A percentile compares a stretch with the other conserved stretches of the same genome.
Evolutionary conservation across 2,797 vertebrate species (phyloP).

Genomic region (Hyperoplus immaculatus): DNA sequence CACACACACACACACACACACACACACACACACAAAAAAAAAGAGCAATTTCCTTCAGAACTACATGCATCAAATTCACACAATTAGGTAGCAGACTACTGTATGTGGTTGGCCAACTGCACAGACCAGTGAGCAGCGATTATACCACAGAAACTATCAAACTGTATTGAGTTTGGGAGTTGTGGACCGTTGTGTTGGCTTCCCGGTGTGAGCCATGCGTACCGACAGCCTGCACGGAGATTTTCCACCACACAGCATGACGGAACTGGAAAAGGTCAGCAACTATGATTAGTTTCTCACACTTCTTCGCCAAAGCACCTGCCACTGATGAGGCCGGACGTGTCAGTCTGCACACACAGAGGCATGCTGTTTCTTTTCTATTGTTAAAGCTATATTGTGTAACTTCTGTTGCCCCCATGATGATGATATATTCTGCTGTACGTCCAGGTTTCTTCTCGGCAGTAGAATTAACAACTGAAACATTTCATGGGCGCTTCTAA

Average conservation of each 20-base stretch:
- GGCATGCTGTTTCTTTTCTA: conserved; percentile 20
- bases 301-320: conserved; percentile 64
- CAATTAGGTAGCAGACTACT: conserved; percentile 14
- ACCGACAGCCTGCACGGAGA: conserved; percentile 61
- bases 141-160: conserved; percentile 1
- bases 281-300: conserved; percentile 74
- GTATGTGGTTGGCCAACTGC: conserved; percentile 19
- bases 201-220: conserved; percentile 37
- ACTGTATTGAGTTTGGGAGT: conserved; percentile 16
- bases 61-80: conserved; percentile 1
- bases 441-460: too few species aligned
- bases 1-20: neutral
- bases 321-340: conserved; percentile 50
- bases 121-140: conserved; percentile 17
- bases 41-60: neutral
- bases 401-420: too few species aligned
- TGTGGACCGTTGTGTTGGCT: conserved; percentile 21
- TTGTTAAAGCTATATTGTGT: neutral
- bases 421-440: too few species aligned
- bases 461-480: too few species aligned
- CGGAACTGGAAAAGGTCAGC: conserved; percentile 72
- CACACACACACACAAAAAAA: neutral
- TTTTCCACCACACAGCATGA: conserved; percentile 66
- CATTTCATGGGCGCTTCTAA: too few species aligned
- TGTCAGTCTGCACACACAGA: conserved; percentile 20